These are phyloP conservation scores for Ischnus inquisitorius DNA, from an alignment of 2,888 invertebrate species.

Conservation along the genomic window DNA sequence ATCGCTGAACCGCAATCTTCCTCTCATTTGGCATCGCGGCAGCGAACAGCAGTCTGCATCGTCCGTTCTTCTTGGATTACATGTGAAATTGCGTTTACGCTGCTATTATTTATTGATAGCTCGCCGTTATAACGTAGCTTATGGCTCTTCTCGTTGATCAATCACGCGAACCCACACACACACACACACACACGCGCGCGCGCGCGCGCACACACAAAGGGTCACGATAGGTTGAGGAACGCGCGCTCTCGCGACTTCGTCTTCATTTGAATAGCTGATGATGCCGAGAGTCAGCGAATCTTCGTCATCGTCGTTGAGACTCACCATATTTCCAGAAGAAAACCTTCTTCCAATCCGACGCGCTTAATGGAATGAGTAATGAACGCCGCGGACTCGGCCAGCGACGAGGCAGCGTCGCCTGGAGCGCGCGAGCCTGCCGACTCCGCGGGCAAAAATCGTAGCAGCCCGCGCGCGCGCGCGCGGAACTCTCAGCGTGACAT, in stretches of 20 bases:
- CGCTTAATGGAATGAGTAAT: conserved; percentile 55
- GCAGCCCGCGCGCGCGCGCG: conserved; percentile 42
- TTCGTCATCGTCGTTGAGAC: conserved; percentile 15
- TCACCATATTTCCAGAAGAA: conserved; percentile 2
- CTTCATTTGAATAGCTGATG: conserved; percentile 47
- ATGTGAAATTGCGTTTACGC: conserved; percentile 37
- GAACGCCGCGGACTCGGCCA: conserved; percentile 11
- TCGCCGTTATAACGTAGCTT: conserved; percentile 43
- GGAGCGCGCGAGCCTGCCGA: too few relatives aligned
- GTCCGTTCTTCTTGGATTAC: conserved; percentile 49
- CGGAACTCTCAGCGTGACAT: conserved; percentile 51
- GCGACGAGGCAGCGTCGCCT: not conserved
- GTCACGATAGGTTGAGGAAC: conserved; percentile 51
- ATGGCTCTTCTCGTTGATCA: conserved; percentile 48
- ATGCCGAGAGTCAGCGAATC: conserved; percentile 39
- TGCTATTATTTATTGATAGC: conserved; percentile 62
- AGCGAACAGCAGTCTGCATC: conserved; percentile 6
- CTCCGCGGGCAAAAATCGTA: conserved; percentile 37
- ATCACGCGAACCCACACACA: conserved; percentile 10
- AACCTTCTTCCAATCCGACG: not conserved
- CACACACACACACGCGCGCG: not conserved
- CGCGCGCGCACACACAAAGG: not conserved
- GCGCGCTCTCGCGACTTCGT: not conserved
- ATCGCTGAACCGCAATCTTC: conserved; percentile 48
- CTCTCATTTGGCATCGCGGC: not conserved